Evolutionary conservation across 2,888 invertebrate genomes (phyloP).

Genomic region (Trichacis sp.): DNA sequence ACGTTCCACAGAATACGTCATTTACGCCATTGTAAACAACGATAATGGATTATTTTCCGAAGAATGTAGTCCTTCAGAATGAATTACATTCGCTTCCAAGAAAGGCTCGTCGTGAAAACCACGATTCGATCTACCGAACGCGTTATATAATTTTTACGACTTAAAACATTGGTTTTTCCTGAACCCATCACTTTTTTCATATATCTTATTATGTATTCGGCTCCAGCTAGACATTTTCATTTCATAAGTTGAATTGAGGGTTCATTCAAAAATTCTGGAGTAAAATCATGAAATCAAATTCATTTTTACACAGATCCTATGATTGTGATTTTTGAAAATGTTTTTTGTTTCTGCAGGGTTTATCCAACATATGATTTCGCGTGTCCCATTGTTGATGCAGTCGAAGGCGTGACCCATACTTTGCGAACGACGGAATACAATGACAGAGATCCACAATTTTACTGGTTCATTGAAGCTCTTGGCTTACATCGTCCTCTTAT

Average conservation of each 20-base stretch:
- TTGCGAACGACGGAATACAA: slow-evolving; percentile 98
- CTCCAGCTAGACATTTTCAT: too few relatives aligned
- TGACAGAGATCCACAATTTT: slow-evolving; percentile 97
- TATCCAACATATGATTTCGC: slow-evolving; percentile 99
- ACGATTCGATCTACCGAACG: too few relatives aligned
- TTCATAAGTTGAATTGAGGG: too few relatives aligned
- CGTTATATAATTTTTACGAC: too few relatives aligned
- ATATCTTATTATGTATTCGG: too few relatives aligned
- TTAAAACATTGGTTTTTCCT: too few relatives aligned
- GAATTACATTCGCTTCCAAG: slow-evolving; percentile 5
- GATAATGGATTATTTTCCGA: slow-evolving; percentile 27
- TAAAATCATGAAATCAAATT: too few relatives aligned
- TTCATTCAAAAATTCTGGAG: too few relatives aligned
- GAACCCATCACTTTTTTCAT: too few relatives aligned
- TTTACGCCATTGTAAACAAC: slow-evolving; percentile 29
- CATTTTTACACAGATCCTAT: too few relatives aligned
- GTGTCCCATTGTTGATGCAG: slow-evolving; percentile 97
- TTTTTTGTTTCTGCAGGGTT: slow-evolving; percentile 80
- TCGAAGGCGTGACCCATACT: slow-evolving; percentile 98
- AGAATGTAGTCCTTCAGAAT: slow-evolving; percentile 17
- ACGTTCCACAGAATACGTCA: slow-evolving; percentile 25
- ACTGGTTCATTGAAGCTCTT: slow-evolving; percentile 93
- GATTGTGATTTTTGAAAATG: too few relatives aligned
- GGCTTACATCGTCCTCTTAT: slow-evolving; percentile 91
- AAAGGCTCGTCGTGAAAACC: neutral